phyloP scores from a whole-genome alignment of 2,888 invertebrate species.

The Lissonota sp. region DNA sequence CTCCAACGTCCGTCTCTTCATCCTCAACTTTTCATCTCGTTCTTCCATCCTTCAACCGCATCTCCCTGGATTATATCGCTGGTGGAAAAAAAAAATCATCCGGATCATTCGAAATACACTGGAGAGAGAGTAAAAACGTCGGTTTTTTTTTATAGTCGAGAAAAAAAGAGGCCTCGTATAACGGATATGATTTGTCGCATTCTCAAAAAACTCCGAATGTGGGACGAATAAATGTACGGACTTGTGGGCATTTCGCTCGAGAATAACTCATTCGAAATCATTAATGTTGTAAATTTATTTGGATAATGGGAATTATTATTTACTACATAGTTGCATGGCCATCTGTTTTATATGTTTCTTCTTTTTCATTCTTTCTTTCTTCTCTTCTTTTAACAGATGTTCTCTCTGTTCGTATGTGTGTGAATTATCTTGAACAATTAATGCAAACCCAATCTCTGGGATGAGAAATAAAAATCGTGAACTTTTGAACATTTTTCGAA shows the following conservation, averaged over 20 bases:
- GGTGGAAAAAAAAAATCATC: conserved; percentile 27
- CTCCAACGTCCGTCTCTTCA: no score
- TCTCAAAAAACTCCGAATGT: not conserved
- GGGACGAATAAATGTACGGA: no score
- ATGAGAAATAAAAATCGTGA: conserved; percentile 19
- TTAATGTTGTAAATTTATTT: conserved; percentile 63
- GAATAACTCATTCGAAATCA: conserved; percentile 3
- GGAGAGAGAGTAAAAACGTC: conserved; percentile 5
- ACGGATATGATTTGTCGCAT: not conserved
- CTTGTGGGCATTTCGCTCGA: not conserved
- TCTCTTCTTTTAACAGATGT: no score
- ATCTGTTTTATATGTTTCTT: conserved; percentile 27
- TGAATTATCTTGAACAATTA: no score
- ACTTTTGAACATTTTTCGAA: not conserved
- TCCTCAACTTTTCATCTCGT: no score
- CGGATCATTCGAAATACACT: conserved; percentile 50
- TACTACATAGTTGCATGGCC: conserved; percentile 62
- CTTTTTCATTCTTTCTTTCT: conserved; percentile 18
- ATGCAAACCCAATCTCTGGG: conserved; percentile 17
- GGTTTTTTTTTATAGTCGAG: conserved; percentile 9
- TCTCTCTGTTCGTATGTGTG: no score
- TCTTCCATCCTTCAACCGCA: no score
- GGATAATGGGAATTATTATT: conserved; percentile 60
- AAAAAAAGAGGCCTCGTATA: no score
- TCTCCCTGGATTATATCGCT: no score